Evolutionary conservation across 2,797 vertebrate species (phyloP).

Genomic region (Anolis apletophallus): DNA sequence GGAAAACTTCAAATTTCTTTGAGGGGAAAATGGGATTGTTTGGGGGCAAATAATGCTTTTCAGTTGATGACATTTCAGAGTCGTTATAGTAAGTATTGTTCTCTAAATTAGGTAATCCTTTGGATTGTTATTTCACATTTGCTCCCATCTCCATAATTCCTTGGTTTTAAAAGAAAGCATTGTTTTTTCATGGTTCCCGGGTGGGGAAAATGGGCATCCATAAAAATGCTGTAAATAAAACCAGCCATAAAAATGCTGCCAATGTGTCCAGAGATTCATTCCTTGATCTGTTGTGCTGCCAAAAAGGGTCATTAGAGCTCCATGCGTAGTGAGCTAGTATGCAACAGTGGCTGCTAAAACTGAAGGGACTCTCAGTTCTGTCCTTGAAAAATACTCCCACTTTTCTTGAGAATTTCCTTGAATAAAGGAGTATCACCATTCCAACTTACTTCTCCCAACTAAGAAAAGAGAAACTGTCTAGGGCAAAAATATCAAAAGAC

Average conservation of each 20-base stretch:
- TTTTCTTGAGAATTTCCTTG: conserved; percentile 25
- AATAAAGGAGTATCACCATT: conserved; percentile 28
- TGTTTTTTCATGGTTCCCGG: background rate
- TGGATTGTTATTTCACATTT: background rate
- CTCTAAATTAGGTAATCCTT: background rate
- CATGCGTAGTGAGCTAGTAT: background rate
- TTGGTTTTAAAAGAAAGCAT: background rate
- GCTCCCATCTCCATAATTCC: background rate
- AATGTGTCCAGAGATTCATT: background rate
- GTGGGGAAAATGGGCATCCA: background rate
- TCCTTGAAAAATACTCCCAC: conserved; percentile 11
- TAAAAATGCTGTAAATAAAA: conserved; percentile 28
- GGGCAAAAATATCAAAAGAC: background rate
- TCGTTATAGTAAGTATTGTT: no score
- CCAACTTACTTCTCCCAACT: background rate
- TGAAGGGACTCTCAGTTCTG: conserved; percentile 12
- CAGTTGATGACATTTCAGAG: background rate
- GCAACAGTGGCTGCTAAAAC: conserved; percentile 12
- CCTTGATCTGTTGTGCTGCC: background rate
- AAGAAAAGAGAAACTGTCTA: conserved; percentile 11
- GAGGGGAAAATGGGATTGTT: background rate
- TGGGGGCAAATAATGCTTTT: background rate
- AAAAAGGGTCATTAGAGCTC: conserved; percentile 21
- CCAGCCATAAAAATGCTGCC: no score
- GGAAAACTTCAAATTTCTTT: background rate